Percentiles rank a stretch among this genome's conserved stretches.
These are phyloP conservation scores for Cygnus buccinator DNA, from an alignment of 2,113 vertebrate species.

Conservation along the genomic window DNA sequence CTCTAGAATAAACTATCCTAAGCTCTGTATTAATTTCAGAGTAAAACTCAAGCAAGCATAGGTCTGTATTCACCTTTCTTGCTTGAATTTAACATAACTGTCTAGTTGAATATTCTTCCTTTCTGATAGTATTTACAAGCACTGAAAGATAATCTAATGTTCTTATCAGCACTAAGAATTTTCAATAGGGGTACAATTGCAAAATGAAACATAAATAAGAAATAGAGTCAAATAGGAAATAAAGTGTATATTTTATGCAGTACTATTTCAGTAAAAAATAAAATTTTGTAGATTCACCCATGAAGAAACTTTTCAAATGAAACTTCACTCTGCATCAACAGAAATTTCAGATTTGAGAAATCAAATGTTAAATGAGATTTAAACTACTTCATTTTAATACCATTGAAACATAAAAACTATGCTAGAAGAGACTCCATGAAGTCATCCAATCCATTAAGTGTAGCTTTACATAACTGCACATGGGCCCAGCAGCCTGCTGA, in stretches of 20 bases:
- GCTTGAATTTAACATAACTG: not conserved
- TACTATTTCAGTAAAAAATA: not conserved
- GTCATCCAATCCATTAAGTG: not conserved
- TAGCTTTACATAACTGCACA: not conserved
- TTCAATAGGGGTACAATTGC: conserved; percentile 43
- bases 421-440: not conserved
- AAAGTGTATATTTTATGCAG: not conserved
- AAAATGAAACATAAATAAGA: conserved; percentile 54
- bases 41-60: not conserved
- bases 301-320: not conserved
- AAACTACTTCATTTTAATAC: not conserved
- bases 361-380: not conserved
- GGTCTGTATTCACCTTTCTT: not conserved
- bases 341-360: not conserved
- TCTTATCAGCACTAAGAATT: conserved; percentile 33
- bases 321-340: not conserved
- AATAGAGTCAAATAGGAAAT: conserved; percentile 34
- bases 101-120: not conserved
- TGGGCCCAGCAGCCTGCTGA: not conserved
- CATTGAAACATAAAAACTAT: not conserved
- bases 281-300: not conserved
- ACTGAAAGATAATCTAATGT: conserved; percentile 56
- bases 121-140: conserved; percentile 10
- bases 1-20: not conserved
- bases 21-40: not conserved